Percentiles rank a stretch among this genome's conserved stretches.
Conservation (phyloP, 2,113 vertebrate species). For the Halichoerus grypus region DNA sequence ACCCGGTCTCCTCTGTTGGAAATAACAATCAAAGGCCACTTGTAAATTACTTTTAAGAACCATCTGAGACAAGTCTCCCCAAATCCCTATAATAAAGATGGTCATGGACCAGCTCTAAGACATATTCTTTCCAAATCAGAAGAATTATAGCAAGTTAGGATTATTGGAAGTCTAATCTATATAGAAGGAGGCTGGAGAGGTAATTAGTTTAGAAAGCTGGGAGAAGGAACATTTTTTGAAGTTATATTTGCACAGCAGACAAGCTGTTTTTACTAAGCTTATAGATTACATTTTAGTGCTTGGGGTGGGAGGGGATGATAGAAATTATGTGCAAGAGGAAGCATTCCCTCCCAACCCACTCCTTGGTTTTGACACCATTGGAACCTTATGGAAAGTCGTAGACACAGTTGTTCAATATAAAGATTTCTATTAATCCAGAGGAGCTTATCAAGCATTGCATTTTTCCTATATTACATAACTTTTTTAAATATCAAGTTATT, state of each 20-base stretch:
- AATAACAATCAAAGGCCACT: neutral
- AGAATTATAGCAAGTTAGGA: neutral
- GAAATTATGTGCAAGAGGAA: neutral
- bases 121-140: neutral
- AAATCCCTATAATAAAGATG: neutral
- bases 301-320: neutral
- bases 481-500: neutral
- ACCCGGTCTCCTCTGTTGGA: neutral
- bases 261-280: neutral
- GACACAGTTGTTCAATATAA: neutral
- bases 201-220: neutral
- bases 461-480: neutral
- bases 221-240: neutral
- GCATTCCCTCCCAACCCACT: neutral
- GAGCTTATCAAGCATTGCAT: neutral
- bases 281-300: neutral
- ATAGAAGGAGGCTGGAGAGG: neutral
- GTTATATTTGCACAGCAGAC: neutral
- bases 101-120: neutral
- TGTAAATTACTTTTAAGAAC: constrained; percentile 41
- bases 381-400: neutral
- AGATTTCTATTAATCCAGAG: neutral
- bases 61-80: neutral
- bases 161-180: neutral
- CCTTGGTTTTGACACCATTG: neutral